A percentile compares a stretch with the other conserved stretches of the same genome.
Evolutionary conservation across 1,140 invertebrate species (phyloP).

Genomic region (Pogonognathellus flavescens): DNA sequence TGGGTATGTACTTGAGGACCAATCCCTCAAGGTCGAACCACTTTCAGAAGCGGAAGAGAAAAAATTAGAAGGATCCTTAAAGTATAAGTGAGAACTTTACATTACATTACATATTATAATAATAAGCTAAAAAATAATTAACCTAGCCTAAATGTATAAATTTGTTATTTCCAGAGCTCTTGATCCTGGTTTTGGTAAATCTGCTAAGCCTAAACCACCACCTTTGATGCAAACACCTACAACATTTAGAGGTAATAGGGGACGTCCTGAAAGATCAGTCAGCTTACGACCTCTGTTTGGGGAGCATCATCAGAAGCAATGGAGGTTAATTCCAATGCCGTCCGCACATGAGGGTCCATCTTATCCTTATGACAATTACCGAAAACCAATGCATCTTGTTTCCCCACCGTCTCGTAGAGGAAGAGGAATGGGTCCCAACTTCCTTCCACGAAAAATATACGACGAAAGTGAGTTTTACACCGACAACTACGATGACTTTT

Average conservation of each 20-base stretch:
- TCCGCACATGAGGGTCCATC: slow-evolving; percentile 4
- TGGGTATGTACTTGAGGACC: slow-evolving; percentile 16
- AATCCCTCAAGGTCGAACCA: slow-evolving; percentile 7
- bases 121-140: no score
- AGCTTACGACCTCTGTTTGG: slow-evolving; percentile 16
- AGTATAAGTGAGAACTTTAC: neutral
- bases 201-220: neutral
- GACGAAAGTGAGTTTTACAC: neutral
- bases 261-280: neutral
- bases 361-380: neutral
- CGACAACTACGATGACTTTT: slow-evolving; percentile 17
- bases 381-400: slow-evolving; percentile 9
- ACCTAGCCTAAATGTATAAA: no score
- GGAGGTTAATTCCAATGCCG: slow-evolving; percentile 36
- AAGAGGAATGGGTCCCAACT: slow-evolving; percentile 8
- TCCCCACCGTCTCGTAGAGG: slow-evolving; percentile 12
- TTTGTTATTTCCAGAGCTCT: slow-evolving; percentile 12
- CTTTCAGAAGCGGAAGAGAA: slow-evolving; percentile 15
- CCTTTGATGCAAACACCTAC: neutral
- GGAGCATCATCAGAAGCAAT: slow-evolving; percentile 17
- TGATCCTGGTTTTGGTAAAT: slow-evolving; percentile 28
- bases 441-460: neutral
- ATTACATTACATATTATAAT: no score
- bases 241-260: neutral
- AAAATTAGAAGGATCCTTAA: slow-evolving; percentile 43